Evolutionary conservation across 2,888 invertebrate species (phyloP).

Genomic region (Acronicta aceris): DNA sequence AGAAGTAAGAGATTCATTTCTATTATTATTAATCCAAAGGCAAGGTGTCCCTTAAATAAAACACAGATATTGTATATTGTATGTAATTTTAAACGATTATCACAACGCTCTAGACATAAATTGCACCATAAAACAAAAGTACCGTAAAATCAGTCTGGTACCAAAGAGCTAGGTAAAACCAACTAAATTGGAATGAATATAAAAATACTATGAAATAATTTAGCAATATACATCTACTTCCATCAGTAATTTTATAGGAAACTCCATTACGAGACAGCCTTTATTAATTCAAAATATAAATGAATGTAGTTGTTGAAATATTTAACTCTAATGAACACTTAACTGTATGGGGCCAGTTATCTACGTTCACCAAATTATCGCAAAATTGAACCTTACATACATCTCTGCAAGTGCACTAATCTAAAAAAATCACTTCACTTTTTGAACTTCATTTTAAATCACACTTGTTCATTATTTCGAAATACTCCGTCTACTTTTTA

Average conservation of each 20-base stretch:
- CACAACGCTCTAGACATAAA: constrained; percentile 89
- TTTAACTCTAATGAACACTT: constrained; percentile 87
- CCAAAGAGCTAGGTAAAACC: constrained; percentile 84
- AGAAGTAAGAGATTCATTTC: no score
- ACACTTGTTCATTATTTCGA: constrained; percentile 72
- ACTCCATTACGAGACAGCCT: constrained; percentile 83
- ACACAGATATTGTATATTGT: constrained; percentile 78
- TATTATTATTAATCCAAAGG: no score
- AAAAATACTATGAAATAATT: constrained; percentile 89
- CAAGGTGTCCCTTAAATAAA: constrained; percentile 46
- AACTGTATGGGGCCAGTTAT: constrained; percentile 79
- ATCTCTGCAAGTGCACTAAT: constrained; percentile 75
- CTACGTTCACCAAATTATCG: constrained; percentile 75
- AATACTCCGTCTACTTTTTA: constrained; percentile 70
- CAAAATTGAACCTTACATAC: constrained; percentile 84
- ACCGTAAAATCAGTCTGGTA: constrained; percentile 89
- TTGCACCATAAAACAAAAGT: constrained; percentile 89
- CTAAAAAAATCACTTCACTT: constrained; percentile 74
- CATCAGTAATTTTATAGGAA: constrained; percentile 80
- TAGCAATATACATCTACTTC: constrained; percentile 83
- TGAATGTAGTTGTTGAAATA: constrained; percentile 81
- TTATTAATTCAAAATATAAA: constrained; percentile 77
- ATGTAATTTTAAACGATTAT: constrained; percentile 89
- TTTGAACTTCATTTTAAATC: constrained; percentile 85
- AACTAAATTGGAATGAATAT: constrained; percentile 87